phyloP scores from a whole-genome alignment of 2,888 invertebrate genomes.

The Autographa pulchrina region DNA sequence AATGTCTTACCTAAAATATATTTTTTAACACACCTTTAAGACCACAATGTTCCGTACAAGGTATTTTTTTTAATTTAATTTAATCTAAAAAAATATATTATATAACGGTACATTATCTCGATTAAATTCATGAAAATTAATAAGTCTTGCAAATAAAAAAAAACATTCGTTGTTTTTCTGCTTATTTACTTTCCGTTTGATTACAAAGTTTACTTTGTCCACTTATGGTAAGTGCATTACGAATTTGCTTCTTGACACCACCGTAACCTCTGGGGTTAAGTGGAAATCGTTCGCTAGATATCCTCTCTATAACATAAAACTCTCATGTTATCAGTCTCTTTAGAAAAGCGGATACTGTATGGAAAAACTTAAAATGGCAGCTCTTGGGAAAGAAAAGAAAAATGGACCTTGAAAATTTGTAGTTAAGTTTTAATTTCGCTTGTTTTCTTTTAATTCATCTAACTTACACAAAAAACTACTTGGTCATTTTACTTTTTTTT shows the following conservation, averaged over 20 bases:
- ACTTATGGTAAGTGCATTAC: conserved; percentile 35
- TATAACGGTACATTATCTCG: too few relatives aligned
- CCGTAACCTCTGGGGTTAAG: conserved; percentile 30
- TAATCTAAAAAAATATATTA: too few relatives aligned
- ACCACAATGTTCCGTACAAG: too few relatives aligned
- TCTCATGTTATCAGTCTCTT: background rate
- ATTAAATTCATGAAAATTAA: too few relatives aligned
- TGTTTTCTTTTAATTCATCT: background rate
- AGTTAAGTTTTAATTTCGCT: background rate
- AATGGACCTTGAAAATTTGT: background rate
- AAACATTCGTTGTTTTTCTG: background rate
- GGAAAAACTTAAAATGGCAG: background rate
- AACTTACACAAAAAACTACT: background rate
- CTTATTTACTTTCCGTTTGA: conserved; percentile 3
- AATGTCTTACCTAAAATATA: too few relatives aligned
- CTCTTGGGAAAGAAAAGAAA: background rate
- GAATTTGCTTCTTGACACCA: conserved; percentile 14
- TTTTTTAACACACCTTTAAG: too few relatives aligned
- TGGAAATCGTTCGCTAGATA: conserved; percentile 18
- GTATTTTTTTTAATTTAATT: too few relatives aligned
- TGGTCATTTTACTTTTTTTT: too few relatives aligned
- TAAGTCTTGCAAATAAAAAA: too few relatives aligned
- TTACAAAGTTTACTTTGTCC: conserved; percentile 28
- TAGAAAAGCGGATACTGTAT: background rate
- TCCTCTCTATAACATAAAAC: background rate